Conservation (phyloP, 1,140 invertebrate species). For the Panagrolaimus sp. region DNA sequence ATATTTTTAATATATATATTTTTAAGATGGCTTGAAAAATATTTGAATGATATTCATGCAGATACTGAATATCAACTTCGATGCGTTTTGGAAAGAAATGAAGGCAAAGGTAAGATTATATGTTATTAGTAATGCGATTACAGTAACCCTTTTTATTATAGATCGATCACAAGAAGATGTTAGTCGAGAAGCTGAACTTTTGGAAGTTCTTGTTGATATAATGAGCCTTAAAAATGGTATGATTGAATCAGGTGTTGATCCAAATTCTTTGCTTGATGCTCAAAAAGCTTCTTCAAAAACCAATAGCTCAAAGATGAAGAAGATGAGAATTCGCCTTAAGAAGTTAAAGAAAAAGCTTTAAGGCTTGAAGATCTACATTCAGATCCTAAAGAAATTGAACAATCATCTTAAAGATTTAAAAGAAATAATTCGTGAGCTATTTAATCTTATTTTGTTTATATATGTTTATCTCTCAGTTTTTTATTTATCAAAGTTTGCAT, state of each 20-base stretch:
- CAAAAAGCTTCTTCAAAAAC: background rate
- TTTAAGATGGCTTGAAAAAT: background rate
- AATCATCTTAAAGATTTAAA: background rate
- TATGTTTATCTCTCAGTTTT: too few relatives aligned
- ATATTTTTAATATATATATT: too few relatives aligned
- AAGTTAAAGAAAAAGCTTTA: conserved; percentile 12
- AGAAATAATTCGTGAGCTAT: too few relatives aligned
- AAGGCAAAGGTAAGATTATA: conserved; percentile 5
- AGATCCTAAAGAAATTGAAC: conserved; percentile 3
- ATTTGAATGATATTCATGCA: conserved; percentile 10
- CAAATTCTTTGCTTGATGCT: background rate
- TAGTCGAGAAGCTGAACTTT: conserved; percentile 8
- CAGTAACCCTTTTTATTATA: background rate
- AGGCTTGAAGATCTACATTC: background rate
- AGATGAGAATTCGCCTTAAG: conserved; percentile 7
- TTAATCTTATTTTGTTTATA: too few relatives aligned
- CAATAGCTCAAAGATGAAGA: conserved; percentile 7
- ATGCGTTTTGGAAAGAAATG: background rate
- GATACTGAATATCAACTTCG: conserved; percentile 4
- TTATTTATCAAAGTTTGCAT: too few relatives aligned
- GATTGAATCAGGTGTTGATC: conserved; percentile 7
- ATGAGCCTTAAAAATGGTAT: conserved; percentile 7
- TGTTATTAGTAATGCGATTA: background rate
- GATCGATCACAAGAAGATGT: conserved; percentile 5
- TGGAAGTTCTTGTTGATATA: conserved; percentile 9